Percentiles rank a stretch among this genome's conserved stretches.
Conservation (phyloP, 2,888 invertebrate genomes). For the Camponotus fellah region DNA sequence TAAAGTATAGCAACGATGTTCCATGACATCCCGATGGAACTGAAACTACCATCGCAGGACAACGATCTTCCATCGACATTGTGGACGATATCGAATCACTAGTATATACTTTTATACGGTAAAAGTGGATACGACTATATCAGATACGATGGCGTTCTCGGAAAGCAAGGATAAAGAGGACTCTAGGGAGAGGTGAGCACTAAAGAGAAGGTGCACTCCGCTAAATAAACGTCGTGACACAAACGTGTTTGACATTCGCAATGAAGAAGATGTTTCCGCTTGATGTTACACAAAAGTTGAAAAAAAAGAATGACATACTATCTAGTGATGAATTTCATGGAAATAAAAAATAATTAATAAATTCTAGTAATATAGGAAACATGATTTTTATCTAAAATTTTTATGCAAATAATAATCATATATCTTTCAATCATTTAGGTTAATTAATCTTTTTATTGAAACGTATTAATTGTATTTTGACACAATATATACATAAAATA, state of each 20-base stretch:
- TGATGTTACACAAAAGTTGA: slow-evolving; percentile 33
- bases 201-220: slow-evolving; percentile 62
- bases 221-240: slow-evolving; percentile 63
- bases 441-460: not conserved
- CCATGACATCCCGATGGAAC: slow-evolving; percentile 33
- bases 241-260: slow-evolving; percentile 46
- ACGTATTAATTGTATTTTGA: slow-evolving; percentile 22
- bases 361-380: not conserved
- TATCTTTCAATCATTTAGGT: not conserved
- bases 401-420: not conserved
- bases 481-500: slow-evolving; percentile 6
- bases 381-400: not conserved
- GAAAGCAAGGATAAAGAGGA: slow-evolving; percentile 57
- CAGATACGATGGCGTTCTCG: slow-evolving; percentile 50
- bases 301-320: slow-evolving; percentile 7
- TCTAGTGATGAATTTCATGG: not conserved
- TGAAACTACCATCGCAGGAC: slow-evolving; percentile 49
- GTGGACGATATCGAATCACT: slow-evolving; percentile 49
- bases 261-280: slow-evolving; percentile 37
- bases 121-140: slow-evolving; percentile 57
- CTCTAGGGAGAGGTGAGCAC: slow-evolving; percentile 50
- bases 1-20: slow-evolving; percentile 18
- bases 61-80: slow-evolving; percentile 44
- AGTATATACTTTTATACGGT: slow-evolving; percentile 55
- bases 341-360: slow-evolving; percentile 17